Base-by-base conservation (phyloP, 2,888 invertebrate genomes). In the Tenthredo livida region DNA sequence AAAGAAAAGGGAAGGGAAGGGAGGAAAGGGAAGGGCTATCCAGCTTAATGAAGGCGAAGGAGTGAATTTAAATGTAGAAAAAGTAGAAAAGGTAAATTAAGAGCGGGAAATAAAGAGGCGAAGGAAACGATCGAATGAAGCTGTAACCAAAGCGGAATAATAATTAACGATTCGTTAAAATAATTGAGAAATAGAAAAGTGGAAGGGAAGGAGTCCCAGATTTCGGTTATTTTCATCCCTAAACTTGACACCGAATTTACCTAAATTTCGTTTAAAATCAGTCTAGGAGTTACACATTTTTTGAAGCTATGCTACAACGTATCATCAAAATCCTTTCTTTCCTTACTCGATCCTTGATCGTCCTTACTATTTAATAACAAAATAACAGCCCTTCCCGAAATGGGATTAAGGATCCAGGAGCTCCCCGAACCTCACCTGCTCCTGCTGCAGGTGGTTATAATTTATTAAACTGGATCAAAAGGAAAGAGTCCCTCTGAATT, bases 31-130 rank as follows among this genome's bases (percentile, higher is more conserved):
- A 50, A 17, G 54, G 54, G 54, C 65, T 65, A 65, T 21, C 37
- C 40, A 12, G 43, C 54, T 54, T 77, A 77, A 77, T 29, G 77
- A 77, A 54, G 17, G 77, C 77, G 77, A 33, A 77, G 54, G 47
- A 77, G 77, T 77, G 77, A 77, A 77, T 77, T 77, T 54, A 33
- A 77, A 77, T 50, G 54, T 54, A 29, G 29, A 29, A 29, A 77
- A 54, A 54, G 21, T 17, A 33, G 29, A 21, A 43, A 72, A 40
- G 21, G 9, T 1, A 43, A 21, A 43, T 6, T 2, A 47, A 25
- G 54, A n/a, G n/a, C n/a, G 21, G 9, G 0, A 43, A 21, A 43
- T 6, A 0, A 47, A 25, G 54, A n/a, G n/a, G 54, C 58, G 21
- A 25, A 61, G 61, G 21, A 25, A 61, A 5, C 70, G 70, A 72